phyloP scores from a whole-genome alignment of 2,797 vertebrate genomes.

The Neopelma chrysocephalum region DNA sequence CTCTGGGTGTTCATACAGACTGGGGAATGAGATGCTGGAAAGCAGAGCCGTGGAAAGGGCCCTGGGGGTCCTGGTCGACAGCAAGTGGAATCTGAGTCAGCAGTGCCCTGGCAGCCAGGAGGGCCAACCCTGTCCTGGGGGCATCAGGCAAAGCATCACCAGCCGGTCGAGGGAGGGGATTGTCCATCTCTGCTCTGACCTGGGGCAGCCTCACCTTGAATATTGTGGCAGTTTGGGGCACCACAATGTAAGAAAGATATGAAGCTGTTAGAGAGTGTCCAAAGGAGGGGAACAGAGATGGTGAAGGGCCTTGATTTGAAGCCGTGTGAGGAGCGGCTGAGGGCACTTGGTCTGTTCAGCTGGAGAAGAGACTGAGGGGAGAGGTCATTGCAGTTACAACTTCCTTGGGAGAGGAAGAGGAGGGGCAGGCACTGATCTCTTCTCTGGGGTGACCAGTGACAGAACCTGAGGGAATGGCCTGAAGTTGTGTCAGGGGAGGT shows the following conservation, averaged over 20 bases:
- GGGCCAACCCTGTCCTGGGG: neutral
- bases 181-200: neutral
- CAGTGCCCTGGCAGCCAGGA: neutral
- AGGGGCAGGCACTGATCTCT: neutral
- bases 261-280: neutral
- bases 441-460: neutral
- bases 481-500: neutral
- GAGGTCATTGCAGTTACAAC: neutral
- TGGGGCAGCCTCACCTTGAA: neutral
- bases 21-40: neutral
- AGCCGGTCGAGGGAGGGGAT: neutral
- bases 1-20: neutral
- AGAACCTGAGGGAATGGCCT: neutral
- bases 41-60: neutral
- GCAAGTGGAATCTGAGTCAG: neutral
- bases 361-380: neutral
- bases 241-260: neutral
- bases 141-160: neutral
- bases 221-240: neutral
- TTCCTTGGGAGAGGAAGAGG: neutral
- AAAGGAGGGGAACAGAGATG: neutral
- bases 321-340: neutral
- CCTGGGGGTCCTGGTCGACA: neutral
- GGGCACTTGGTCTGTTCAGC: neutral
- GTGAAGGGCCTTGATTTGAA: neutral